Conservation (phyloP, 2,797 vertebrate genomes). For the Nannoperca australis region DNA sequence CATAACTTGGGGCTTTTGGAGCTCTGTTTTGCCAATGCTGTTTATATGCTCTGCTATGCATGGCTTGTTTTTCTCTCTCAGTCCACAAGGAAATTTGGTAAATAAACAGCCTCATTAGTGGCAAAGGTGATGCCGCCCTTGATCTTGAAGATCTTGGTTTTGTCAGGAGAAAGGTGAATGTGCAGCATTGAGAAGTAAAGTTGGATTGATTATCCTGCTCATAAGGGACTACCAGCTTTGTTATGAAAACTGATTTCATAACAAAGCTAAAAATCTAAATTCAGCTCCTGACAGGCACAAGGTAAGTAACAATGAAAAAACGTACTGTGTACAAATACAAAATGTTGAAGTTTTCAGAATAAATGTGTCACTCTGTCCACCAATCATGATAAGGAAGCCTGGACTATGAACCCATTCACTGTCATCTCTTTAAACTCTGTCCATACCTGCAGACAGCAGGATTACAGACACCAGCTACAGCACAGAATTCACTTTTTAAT, state of each 20-base stretch:
- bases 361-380: neutral
- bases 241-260: constrained; percentile 49
- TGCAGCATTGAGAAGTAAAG: constrained; percentile 57
- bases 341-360: neutral
- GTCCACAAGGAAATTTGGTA: constrained; percentile 72
- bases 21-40: constrained; percentile 60
- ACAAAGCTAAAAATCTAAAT: constrained; percentile 39
- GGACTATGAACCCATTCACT: neutral
- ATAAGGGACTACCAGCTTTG: constrained; percentile 46
- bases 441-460: constrained; percentile 10
- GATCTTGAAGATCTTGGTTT: constrained; percentile 69
- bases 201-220: constrained; percentile 55
- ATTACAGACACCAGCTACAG: constrained; percentile 3
- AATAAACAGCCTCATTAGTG: constrained; percentile 81
- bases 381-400: neutral
- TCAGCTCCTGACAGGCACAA: constrained; percentile 23
- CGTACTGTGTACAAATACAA: neutral
- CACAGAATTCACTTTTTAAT: constrained; percentile 12
- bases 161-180: constrained; percentile 69
- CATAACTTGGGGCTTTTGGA: constrained; percentile 53
- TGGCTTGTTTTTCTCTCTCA: constrained; percentile 66
- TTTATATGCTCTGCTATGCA: constrained; percentile 76
- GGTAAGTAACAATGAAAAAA: neutral
- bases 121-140: constrained; percentile 80
- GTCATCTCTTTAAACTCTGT: constrained; percentile 10